Evolutionary conservation across 2,888 invertebrate species (phyloP).

Genomic region (Aleiodes testaceus): DNA sequence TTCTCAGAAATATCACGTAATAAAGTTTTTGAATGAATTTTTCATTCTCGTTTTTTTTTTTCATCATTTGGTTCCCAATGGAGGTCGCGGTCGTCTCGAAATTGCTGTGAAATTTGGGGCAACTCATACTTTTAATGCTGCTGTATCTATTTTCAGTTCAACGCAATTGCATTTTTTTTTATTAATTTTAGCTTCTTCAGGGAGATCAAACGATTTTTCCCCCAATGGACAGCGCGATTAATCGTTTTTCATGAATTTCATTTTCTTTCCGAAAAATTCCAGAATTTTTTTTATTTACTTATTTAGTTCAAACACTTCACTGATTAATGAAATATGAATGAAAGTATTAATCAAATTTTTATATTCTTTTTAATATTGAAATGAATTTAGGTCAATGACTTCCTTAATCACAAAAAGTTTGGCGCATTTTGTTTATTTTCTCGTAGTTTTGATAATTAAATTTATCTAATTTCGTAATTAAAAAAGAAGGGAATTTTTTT

Average conservation of each 20-base stretch:
- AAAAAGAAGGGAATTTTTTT: not conserved
- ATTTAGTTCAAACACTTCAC: too few species aligned
- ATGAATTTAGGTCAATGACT: too few species aligned
- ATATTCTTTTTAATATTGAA: too few species aligned
- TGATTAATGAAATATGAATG: too few species aligned
- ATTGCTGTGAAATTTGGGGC: constrained; percentile 27
- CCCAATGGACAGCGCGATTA: not conserved
- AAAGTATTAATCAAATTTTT: too few species aligned
- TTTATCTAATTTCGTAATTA: too few species aligned
- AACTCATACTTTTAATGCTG: constrained; percentile 25
- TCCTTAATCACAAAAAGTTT: too few species aligned
- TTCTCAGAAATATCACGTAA: constrained; percentile 24
- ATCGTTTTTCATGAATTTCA: not conserved
- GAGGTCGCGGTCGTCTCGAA: constrained; percentile 25
- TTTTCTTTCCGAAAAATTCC: too few species aligned
- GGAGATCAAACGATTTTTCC: not conserved
- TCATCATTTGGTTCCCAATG: not conserved
- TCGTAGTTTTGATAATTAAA: too few species aligned
- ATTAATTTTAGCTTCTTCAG: constrained; percentile 2
- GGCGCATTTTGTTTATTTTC: too few species aligned
- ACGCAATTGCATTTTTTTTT: constrained; percentile 8
- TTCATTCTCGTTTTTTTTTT: not conserved
- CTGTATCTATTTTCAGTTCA: constrained; percentile 13
- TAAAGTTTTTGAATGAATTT: constrained; percentile 5
- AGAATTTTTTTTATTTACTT: too few species aligned